Percentiles rank a stretch among this genome's conserved stretches.
Conservation (phyloP, 2,797 vertebrate genomes). For the Acrossocheilus fasciatus region DNA sequence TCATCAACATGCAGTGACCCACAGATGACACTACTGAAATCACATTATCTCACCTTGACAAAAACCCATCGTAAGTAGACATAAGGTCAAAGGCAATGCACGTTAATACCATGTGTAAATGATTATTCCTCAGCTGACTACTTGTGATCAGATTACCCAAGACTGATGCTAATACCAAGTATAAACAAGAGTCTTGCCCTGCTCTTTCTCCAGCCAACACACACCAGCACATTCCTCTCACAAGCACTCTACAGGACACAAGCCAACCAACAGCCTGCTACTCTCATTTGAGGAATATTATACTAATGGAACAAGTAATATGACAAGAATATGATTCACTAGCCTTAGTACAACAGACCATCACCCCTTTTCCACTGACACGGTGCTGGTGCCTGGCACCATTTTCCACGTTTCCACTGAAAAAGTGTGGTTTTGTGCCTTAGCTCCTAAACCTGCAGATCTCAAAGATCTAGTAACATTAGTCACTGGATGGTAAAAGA, state of each 20-base stretch:
- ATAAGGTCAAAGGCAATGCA: not conserved
- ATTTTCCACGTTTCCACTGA: not conserved
- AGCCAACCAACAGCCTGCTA: not conserved
- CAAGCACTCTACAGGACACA: not conserved
- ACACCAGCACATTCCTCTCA: not conserved
- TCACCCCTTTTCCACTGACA: not conserved
- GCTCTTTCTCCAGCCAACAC: not conserved
- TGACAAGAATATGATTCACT: conserved; percentile 53
- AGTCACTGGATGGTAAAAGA: not conserved
- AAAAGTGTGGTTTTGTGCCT: not conserved
- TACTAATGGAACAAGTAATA: conserved; percentile 14
- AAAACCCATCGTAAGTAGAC: not conserved
- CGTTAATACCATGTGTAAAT: not conserved
- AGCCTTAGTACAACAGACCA: not conserved
- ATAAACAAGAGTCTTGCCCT: not conserved
- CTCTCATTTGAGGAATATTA: not conserved
- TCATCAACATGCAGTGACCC: not conserved
- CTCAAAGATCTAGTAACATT: not conserved
- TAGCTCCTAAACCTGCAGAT: not conserved
- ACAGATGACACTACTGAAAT: not conserved
- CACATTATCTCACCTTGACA: not conserved
- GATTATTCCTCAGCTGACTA: not conserved
- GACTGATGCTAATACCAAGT: not conserved
- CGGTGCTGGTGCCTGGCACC: not conserved
- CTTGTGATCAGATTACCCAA: not conserved